A percentile compares a stretch with the other conserved stretches of the same genome.
These are phyloP conservation scores for Morone saxatilis DNA, from an alignment of 2,113 vertebrate genomes.

Conservation along the genomic window DNA sequence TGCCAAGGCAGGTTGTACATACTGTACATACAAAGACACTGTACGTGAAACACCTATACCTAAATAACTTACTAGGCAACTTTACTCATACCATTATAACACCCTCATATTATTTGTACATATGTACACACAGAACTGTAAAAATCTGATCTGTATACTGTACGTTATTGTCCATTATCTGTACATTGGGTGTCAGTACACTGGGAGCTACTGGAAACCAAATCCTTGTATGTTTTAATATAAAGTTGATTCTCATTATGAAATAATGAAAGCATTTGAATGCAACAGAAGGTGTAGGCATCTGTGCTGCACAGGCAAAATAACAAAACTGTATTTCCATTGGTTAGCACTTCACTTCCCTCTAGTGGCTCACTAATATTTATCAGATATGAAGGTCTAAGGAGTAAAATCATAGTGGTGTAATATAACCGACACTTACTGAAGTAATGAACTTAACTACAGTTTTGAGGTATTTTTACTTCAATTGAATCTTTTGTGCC, in stretches of 20 bases:
- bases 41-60: not conserved
- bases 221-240: not conserved
- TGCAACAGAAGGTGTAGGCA: not conserved
- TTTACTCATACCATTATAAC: not conserved
- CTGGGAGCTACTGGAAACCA: not conserved
- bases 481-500: not conserved
- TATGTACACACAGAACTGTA: too few relatives aligned
- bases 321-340: not conserved
- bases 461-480: not conserved
- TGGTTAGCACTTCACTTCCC: slow-evolving; percentile 15
- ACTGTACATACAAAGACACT: not conserved
- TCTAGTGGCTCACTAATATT: slow-evolving; percentile 44
- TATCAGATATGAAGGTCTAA: not conserved
- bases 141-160: not conserved
- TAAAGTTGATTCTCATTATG: not conserved
- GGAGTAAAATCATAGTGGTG: not conserved
- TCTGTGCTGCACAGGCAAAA: not conserved
- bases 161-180: not conserved
- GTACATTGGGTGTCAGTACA: not conserved
- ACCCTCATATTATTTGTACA: not conserved
- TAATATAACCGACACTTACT: not conserved
- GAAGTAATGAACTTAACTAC: not conserved
- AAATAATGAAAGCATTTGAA: not conserved
- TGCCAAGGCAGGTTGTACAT: not conserved
- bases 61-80: not conserved